Conservation (phyloP, 2,888 invertebrate species). For the Drosophila acutilabella region DNA sequence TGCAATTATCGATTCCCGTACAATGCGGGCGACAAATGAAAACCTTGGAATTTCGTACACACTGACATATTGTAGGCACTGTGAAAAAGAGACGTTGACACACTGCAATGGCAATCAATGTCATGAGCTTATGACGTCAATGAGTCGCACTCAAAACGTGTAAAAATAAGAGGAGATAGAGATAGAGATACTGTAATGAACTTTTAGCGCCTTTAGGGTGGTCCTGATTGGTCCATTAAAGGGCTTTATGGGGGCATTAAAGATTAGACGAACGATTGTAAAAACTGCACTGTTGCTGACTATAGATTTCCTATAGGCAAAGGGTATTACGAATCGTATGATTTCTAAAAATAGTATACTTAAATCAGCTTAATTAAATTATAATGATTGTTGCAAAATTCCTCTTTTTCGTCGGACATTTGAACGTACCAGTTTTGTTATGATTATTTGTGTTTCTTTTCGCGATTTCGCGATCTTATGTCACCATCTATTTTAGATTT, state of each 20-base stretch:
- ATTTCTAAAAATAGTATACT: background rate
- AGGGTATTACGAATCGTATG: too few species aligned
- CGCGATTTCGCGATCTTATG: slow-evolving; percentile 13
- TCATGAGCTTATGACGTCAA: slow-evolving; percentile 48
- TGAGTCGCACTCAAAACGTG: slow-evolving; percentile 13
- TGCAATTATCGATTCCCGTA: slow-evolving; percentile 71
- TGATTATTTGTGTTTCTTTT: background rate
- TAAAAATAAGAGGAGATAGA: slow-evolving; percentile 7
- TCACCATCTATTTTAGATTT: slow-evolving; percentile 31
- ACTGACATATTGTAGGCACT: slow-evolving; percentile 7
- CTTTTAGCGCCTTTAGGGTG: background rate
- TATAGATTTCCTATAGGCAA: background rate
- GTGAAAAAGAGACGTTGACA: slow-evolving; percentile 28
- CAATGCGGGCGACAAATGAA: slow-evolving; percentile 51
- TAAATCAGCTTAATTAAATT: too few species aligned
- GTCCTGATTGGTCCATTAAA: background rate
- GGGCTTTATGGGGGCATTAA: slow-evolving; percentile 1
- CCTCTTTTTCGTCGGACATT: slow-evolving; percentile 4
- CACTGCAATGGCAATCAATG: slow-evolving; percentile 45
- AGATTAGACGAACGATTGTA: too few species aligned
- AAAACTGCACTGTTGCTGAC: background rate
- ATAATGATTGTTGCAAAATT: too few species aligned
- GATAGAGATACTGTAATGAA: slow-evolving; percentile 7
- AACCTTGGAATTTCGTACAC: slow-evolving; percentile 11
- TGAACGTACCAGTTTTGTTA: slow-evolving; percentile 1